phyloP scores from a whole-genome alignment of 1,140 invertebrate genomes.

The Ganaspis sp. region DNA sequence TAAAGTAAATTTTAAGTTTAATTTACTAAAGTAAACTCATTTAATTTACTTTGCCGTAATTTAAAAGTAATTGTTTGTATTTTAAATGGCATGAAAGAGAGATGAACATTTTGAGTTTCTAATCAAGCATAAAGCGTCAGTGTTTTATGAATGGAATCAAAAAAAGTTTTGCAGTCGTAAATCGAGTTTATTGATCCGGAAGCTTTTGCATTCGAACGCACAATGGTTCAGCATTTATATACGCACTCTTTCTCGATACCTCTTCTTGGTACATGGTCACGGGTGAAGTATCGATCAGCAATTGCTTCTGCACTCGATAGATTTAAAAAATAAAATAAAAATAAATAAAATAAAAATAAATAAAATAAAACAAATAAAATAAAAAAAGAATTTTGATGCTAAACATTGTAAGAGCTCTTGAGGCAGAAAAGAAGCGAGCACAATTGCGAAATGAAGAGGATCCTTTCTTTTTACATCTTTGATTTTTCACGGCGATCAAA shows the following conservation, averaged over 20 bases:
- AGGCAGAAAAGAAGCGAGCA: neutral
- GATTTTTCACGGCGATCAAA: neutral
- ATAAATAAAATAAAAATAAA: too few species aligned
- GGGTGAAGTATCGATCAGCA: constrained; percentile 49
- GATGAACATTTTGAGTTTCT: neutral
- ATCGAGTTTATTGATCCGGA: constrained; percentile 44
- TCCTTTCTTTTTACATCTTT: neutral
- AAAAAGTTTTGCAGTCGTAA: constrained; percentile 53
- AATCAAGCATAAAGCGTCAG: neutral
- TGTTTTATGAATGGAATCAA: constrained; percentile 9
- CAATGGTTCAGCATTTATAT: constrained; percentile 42
- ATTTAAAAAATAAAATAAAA: constrained; percentile 49
- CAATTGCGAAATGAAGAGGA: neutral
- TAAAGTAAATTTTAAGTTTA: too few species aligned
- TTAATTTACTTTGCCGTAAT: too few species aligned
- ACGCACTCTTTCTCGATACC: neutral
- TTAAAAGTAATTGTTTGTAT: neutral
- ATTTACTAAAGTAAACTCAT: too few species aligned
- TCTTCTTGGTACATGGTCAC: constrained; percentile 52
- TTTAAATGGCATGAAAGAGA: neutral
- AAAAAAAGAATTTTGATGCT: too few species aligned
- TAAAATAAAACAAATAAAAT: too few species aligned
- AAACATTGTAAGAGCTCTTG: neutral
- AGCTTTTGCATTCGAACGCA: constrained; percentile 41
- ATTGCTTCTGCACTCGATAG: constrained; percentile 47